Conservation (phyloP, 2,797 vertebrate genomes). For the Tokudaia muenninki region DNA sequence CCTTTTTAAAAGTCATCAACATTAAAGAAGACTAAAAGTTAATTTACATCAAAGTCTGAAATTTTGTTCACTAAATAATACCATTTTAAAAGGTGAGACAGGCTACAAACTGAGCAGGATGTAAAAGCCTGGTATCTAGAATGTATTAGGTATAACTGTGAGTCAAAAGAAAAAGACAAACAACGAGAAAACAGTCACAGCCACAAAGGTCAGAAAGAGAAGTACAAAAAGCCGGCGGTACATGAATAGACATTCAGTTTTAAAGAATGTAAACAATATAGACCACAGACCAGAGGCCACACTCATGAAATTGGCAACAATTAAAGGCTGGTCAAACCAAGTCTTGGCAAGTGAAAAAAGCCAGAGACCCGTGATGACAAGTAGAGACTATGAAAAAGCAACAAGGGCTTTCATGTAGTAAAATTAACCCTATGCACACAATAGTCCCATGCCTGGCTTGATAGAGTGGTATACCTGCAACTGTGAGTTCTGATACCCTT, state of each 20-base stretch:
- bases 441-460: not conserved
- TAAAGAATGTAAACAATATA: not conserved
- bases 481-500: not conserved
- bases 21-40: constrained; percentile 38
- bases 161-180: not conserved
- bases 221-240: not conserved
- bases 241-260: not conserved
- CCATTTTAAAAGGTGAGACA: not conserved
- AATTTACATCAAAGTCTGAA: constrained; percentile 6
- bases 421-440: not conserved
- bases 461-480: not conserved
- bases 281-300: not conserved
- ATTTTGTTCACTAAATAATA: constrained; percentile 24
- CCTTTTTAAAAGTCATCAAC: not conserved
- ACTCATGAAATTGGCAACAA: not conserved
- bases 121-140: not conserved
- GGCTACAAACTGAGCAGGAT: not conserved
- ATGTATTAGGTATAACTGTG: not conserved
- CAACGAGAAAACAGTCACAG: not conserved
- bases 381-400: not conserved
- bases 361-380: not conserved
- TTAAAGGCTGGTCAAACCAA: not conserved
- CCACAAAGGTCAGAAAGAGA: not conserved
- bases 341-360: not conserved
- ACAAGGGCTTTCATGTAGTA: not conserved